Conservation (phyloP, 2,888 invertebrate species). For the Drosophila lacicola region DNA sequence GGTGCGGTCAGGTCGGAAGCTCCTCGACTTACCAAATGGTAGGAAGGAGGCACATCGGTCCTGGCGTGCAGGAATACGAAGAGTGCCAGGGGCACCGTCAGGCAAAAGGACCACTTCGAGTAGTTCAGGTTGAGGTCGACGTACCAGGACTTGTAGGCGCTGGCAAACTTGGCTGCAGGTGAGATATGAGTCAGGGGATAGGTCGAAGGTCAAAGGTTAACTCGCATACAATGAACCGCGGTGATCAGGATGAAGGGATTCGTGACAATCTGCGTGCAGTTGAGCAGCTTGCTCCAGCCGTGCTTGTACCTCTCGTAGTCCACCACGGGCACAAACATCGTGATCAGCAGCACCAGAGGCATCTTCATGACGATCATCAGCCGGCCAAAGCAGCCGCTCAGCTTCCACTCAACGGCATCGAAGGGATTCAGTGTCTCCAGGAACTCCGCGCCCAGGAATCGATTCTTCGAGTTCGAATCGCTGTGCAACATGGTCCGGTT, state of each 20-base stretch:
- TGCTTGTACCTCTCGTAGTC: slow-evolving; percentile 70
- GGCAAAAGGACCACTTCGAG: slow-evolving; percentile 38
- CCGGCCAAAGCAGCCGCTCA: slow-evolving; percentile 18
- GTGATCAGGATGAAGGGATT: slow-evolving; percentile 53
- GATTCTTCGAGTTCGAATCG: slow-evolving; percentile 25
- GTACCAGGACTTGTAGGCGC: slow-evolving; percentile 20
- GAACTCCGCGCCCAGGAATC: slow-evolving; percentile 56
- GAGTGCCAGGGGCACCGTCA: slow-evolving; percentile 49
- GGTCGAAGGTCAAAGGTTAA: not conserved
- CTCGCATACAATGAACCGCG: slow-evolving; percentile 51
- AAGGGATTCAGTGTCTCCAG: slow-evolving; percentile 59
- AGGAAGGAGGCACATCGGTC: slow-evolving; percentile 55
- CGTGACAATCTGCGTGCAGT: slow-evolving; percentile 67
- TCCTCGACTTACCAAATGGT: slow-evolving; percentile 42
- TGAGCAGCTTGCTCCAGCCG: slow-evolving; percentile 81
- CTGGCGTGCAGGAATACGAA: slow-evolving; percentile 39
- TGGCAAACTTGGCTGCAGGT: slow-evolving; percentile 23
- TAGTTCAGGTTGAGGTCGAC: slow-evolving; percentile 2
- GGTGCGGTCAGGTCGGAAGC: too few relatives aligned
- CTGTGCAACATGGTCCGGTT: slow-evolving; percentile 26
- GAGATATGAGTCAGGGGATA: too few relatives aligned
- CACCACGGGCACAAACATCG: slow-evolving; percentile 65
- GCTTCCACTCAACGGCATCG: slow-evolving; percentile 52
- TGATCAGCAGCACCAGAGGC: slow-evolving; percentile 54
- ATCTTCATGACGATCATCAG: slow-evolving; percentile 22